A percentile compares a stretch with the other conserved stretches of the same genome.
These are phyloP conservation scores for Terrapene triunguis DNA, from an alignment of 2,113 vertebrate genomes.

Conservation along the genomic window DNA sequence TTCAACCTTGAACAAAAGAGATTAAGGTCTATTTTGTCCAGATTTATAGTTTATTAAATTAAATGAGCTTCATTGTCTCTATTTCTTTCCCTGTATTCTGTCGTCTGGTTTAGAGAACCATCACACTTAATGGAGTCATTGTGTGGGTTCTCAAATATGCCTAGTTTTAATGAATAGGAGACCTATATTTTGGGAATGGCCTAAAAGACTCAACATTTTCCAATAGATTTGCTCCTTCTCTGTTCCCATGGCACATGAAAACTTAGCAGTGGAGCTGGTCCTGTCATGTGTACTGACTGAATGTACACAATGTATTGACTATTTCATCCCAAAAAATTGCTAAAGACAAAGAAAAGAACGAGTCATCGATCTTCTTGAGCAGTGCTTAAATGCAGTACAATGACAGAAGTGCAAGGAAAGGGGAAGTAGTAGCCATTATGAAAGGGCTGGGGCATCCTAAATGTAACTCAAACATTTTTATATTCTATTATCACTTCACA, in stretches of 20 bases:
- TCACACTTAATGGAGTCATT: neutral
- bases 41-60: neutral
- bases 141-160: neutral
- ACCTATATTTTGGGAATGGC: neutral
- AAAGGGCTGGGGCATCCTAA: neutral
- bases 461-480: neutral
- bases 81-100: neutral
- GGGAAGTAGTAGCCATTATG: neutral
- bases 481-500: neutral
- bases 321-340: neutral
- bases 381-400: accelerated
- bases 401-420: neutral
- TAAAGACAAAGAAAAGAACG: neutral
- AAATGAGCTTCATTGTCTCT: neutral
- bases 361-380: neutral
- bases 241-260: neutral
- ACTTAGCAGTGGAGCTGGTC: neutral
- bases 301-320: neutral
- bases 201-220: neutral
- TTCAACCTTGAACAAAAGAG: neutral
- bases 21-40: neutral
- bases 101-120: neutral
- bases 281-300: neutral
- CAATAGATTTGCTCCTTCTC: neutral
- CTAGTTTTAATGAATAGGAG: conserved; percentile 31